Evolutionary conservation across 1,140 invertebrate genomes (phyloP).

Genomic region (Hyposmocoma kahamanoa): DNA sequence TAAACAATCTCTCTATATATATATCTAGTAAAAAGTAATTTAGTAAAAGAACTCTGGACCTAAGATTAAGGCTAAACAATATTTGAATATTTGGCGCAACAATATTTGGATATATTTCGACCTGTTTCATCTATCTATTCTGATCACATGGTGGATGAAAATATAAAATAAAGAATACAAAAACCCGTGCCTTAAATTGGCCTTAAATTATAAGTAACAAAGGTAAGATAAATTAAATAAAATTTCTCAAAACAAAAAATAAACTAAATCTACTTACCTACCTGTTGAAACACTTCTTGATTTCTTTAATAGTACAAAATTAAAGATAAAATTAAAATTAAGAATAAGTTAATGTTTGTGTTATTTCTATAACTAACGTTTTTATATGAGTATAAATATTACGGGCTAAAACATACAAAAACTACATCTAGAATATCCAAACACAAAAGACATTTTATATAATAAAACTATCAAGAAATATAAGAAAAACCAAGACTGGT

Average conservation of each 20-base stretch:
- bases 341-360: constrained; percentile 68
- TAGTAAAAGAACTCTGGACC: constrained; percentile 64
- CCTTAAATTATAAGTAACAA: constrained; percentile 71
- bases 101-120: constrained; percentile 61
- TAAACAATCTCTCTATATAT: constrained; percentile 68
- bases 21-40: constrained; percentile 70
- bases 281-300: constrained; percentile 68
- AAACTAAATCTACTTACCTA: constrained; percentile 66
- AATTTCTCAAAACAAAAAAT: constrained; percentile 48
- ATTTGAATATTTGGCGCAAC: constrained; percentile 64
- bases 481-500: constrained; percentile 14
- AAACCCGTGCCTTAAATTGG: constrained; percentile 72
- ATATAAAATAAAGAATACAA: constrained; percentile 39
- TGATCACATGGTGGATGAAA: constrained; percentile 56
- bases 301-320: constrained; percentile 74
- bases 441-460: constrained; percentile 52
- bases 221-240: constrained; percentile 62
- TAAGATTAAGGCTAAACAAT: constrained; percentile 63
- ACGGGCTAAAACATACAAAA: constrained; percentile 57
- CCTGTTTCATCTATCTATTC: constrained; percentile 63
- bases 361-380: constrained; percentile 69
- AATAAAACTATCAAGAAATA: constrained; percentile 19
- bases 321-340: constrained; percentile 67
- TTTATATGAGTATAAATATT: constrained; percentile 63
- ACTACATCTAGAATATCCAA: constrained; percentile 35